Base-by-base conservation (phyloP, 2,113 vertebrate species). In the Misgurnus mizolepis region DNA sequence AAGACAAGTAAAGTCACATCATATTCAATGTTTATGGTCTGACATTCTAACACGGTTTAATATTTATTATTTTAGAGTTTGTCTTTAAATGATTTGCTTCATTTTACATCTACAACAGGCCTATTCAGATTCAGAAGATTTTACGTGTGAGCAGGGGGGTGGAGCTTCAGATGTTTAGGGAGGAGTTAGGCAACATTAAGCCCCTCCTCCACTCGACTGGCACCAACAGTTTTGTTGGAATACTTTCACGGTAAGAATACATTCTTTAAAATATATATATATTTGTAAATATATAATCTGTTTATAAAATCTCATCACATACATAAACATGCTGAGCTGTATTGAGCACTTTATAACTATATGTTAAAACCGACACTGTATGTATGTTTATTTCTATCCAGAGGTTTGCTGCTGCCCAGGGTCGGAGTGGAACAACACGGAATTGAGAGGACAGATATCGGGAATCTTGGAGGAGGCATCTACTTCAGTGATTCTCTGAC, bases 401-500 rank as follows among this genome's bases (percentile, higher is more conserved):
- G 96, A 3, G 95, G 95, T 3, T 87, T 97, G 50, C 89, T 97
- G 80, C 85, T 95, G 86, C 95, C 96, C 43, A 94, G 88, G 67
- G 85, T 88, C 17, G 90, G 90, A 72, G 93, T 92, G 76, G 94
- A 95, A 91, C 89, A 92, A 79, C 91, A 91, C 83, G 95, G 94
- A 12, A 87, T 95, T 40, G 74, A 93, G 82, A 93, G 94, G 84
- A 96, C 94, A 14, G 95, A 96, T 45, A 0, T 80, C 2, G 95
- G 95, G 22, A 90, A 94, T 83, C 94, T 98, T 65, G 95, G 95
- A 73, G 92, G 92, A 76, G 95, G 96, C 43, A 95, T 96, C 88
- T 96, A 98, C 87, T 96, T 97, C 68, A 95, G 91, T 18, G 82
- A 96, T 68, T 90, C 94, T 1, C 2, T 95, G 50, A 91, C 92